Conservation (phyloP, 2,888 invertebrate species). For the Saturnia japonica region DNA sequence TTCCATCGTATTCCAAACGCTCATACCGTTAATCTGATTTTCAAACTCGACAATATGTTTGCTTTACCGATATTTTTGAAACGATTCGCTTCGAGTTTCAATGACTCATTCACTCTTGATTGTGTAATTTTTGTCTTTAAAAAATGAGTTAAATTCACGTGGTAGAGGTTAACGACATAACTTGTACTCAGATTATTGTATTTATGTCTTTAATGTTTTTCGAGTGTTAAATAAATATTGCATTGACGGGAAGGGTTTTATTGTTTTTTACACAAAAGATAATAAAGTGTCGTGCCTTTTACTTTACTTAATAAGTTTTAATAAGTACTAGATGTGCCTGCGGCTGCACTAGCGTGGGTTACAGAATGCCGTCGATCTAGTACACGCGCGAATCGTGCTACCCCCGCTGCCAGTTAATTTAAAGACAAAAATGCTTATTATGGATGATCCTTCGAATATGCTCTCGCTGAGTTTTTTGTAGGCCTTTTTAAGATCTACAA, state of each 20-base stretch:
- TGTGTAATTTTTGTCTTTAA: constrained; percentile 3
- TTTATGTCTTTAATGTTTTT: not conserved
- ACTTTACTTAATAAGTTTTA: not conserved
- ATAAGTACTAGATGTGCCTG: not conserved
- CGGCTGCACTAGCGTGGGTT: no score
- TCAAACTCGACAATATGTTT: constrained; percentile 15
- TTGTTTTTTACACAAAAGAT: not conserved
- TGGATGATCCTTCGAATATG: no score
- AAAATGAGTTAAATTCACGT: constrained; percentile 7
- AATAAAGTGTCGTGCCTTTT: not conserved
- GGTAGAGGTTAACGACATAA: not conserved
- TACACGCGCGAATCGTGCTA: no score
- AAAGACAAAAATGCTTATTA: no score
- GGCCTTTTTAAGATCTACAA: no score
- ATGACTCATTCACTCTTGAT: constrained; percentile 15
- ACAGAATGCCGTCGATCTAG: no score
- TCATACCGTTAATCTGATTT: constrained; percentile 22
- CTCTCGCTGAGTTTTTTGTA: no score
- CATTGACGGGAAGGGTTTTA: constrained; percentile 1
- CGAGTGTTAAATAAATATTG: constrained; percentile 9
- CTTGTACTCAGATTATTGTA: not conserved
- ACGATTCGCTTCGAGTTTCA: constrained; percentile 12
- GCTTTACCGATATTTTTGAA: constrained; percentile 13
- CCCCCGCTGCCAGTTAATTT: no score
- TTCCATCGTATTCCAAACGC: not conserved